A percentile compares a stretch with the other conserved stretches of the same genome.
These are phyloP conservation scores for Monomorium pharaonis DNA, from an alignment of 1,140 invertebrate species.

Conservation along the genomic window DNA sequence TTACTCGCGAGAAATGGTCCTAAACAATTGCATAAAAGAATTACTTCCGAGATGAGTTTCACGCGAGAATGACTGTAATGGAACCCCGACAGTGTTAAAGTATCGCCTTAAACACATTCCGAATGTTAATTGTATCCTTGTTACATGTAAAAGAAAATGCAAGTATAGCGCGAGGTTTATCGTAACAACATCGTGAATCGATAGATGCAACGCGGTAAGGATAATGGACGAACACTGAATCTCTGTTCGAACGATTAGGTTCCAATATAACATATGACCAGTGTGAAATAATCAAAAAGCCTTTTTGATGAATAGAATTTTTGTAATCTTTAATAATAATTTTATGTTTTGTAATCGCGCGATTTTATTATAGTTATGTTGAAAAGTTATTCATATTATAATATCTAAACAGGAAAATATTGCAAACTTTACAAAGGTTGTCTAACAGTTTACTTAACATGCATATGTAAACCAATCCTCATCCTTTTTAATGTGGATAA, in stretches of 20 bases:
- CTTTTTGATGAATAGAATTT: conserved; percentile 8
- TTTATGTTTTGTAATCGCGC: conserved; percentile 29
- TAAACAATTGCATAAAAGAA: conserved; percentile 39
- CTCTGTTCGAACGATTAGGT: conserved; percentile 5
- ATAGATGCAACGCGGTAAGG: background rate
- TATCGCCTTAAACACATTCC: conserved; percentile 59
- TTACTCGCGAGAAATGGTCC: conserved; percentile 61
- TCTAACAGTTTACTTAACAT: conserved; percentile 6
- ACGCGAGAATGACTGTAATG: background rate
- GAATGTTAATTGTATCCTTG: conserved; percentile 40
- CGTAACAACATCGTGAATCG: background rate
- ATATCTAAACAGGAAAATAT: background rate
- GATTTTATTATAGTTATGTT: conserved; percentile 27
- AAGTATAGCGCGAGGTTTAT: background rate
- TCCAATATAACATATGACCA: background rate
- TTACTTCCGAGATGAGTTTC: conserved; percentile 20
- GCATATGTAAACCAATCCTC: background rate
- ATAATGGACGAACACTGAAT: background rate
- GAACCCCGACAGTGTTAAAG: conserved; percentile 57
- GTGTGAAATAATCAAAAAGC: conserved; percentile 30
- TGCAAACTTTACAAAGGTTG: background rate
- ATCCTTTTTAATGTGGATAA: conserved; percentile 19
- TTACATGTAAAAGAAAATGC: conserved; percentile 20
- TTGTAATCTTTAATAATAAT: conserved; percentile 21
- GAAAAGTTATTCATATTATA: background rate